A percentile compares a stretch with the other conserved stretches of the same genome.
These are phyloP conservation scores for Chionoecetes opilio DNA, from an alignment of 1,140 invertebrate species.

Conservation along the genomic window DNA sequence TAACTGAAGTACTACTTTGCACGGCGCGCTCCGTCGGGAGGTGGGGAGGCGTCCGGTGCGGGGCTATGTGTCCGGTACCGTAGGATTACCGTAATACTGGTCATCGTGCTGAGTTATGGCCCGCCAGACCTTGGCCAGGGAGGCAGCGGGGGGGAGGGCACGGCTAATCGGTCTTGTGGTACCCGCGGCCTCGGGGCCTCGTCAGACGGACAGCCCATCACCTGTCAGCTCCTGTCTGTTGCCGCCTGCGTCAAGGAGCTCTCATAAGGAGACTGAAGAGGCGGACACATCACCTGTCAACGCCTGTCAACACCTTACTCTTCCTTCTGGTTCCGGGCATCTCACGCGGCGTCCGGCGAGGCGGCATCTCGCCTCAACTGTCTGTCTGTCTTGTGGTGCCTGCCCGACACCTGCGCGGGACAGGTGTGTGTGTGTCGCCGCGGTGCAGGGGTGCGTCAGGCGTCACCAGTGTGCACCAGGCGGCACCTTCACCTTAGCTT, in stretches of 20 bases:
- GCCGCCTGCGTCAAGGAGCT: conserved; percentile 22
- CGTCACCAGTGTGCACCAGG: neutral
- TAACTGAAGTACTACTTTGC: conserved; percentile 58
- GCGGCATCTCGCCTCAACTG: neutral
- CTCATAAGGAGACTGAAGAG: neutral
- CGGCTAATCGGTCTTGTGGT: conserved; percentile 51
- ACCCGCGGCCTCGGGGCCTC: neutral
- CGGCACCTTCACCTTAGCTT: neutral
- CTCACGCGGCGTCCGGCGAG: neutral
- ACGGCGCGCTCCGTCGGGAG: conserved; percentile 33
- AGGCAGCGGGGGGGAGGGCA: neutral
- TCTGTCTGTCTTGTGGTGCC: neutral
- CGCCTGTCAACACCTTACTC: neutral
- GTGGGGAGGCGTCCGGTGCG: neutral
- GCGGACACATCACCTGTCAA: neutral
- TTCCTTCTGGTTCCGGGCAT: neutral
- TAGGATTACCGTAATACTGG: conserved; percentile 63
- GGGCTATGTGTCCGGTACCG: conserved; percentile 49
- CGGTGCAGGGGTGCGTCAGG: neutral
- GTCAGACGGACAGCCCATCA: conserved; percentile 49
- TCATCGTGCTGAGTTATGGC: conserved; percentile 58
- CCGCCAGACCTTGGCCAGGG: conserved; percentile 49
- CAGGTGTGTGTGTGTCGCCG: neutral
- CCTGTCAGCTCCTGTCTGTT: conserved; percentile 55
- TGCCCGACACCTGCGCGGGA: neutral